phyloP scores from a whole-genome alignment of 2,113 vertebrate species.

The Microtus ochrogaster region DNA sequence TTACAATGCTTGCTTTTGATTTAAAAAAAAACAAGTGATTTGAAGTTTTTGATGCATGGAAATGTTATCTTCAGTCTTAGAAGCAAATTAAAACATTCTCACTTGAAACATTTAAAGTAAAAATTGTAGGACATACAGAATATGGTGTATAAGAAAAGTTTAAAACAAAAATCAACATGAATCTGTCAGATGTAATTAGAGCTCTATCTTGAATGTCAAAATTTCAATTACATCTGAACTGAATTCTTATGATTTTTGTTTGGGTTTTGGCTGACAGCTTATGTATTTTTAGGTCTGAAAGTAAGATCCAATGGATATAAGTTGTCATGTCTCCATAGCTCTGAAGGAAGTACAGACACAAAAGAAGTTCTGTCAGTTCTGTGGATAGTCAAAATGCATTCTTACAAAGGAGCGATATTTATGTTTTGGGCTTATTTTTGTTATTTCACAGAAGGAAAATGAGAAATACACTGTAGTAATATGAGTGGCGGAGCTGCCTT shows the following conservation, averaged over 20 bases:
- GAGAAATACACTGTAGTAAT: slow-evolving; percentile 27
- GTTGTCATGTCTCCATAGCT: slow-evolving; percentile 19
- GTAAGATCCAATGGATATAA: slow-evolving; percentile 57
- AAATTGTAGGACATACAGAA: slow-evolving; percentile 12
- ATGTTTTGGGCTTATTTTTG: neutral
- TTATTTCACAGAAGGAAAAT: slow-evolving; percentile 22
- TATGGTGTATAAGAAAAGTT: slow-evolving; percentile 23
- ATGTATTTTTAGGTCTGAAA: slow-evolving; percentile 43
- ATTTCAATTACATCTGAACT: slow-evolving; percentile 63
- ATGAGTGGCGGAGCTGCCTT: too few species aligned
- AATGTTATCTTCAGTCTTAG: slow-evolving; percentile 22
- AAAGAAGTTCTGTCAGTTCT: slow-evolving; percentile 33
- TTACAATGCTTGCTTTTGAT: slow-evolving; percentile 5
- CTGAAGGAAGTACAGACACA: slow-evolving; percentile 53
- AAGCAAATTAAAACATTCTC: slow-evolving; percentile 48
- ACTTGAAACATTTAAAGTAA: slow-evolving; percentile 21
- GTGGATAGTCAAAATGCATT: slow-evolving; percentile 51
- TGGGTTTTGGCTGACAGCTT: slow-evolving; percentile 16
- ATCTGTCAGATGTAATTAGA: slow-evolving; percentile 58
- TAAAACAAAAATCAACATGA: slow-evolving; percentile 64
- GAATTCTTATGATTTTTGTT: neutral
- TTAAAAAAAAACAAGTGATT: slow-evolving; percentile 27
- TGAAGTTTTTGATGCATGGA: neutral
- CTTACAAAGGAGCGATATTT: slow-evolving; percentile 33
- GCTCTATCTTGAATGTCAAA: slow-evolving; percentile 55